Base-by-base conservation (phyloP, 1,140 invertebrate species). In the Zelostemma sp. region DNA sequence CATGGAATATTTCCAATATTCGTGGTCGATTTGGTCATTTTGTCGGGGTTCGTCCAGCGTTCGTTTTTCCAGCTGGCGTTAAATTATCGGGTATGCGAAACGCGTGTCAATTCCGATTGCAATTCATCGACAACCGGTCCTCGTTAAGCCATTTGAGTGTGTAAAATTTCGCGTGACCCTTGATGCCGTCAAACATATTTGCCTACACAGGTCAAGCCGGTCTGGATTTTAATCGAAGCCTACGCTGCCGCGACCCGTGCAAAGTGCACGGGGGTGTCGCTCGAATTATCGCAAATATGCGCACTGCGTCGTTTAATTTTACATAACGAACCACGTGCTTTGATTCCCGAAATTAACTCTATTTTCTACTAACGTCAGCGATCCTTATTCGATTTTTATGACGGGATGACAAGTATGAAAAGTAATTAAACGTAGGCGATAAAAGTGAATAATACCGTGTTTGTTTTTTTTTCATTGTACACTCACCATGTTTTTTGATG, bases 121-220 rank as follows among this genome's bases (percentile, higher is more conserved):
- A 65, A 72, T 72, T 72, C 64, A 62, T 65, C 49, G 61, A 51
- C 61, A 33, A 45, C 41, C 35, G 47, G 53, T 6, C 21, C 70
- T 72, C 70, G 65, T 72, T 68, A 68, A 68, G 47, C 57, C 58
- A 54, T 62, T 72, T 68, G 65, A 66, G 53, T 68, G 70, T 68
- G 58, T 68, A 68, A 68, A 72, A 68, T 68, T 68, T 55, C 19
- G 49, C 28, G 33, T 62, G 70, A 66, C 61, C 61, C 70, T 58
- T 65, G 60, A 19, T 58, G 47, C 53, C 49, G 55, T 60, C 63
- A 70, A 70, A 65, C 45, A 59, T 54, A 65, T 65, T 70, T 61
- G 61, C 64, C 57, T 53, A 58, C 19, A 46, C 56, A 25, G 46
- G 45, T 66, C 68, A 66, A 71, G 54, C 68, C 25, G 47, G 3